Base-by-base conservation (phyloP, 1,140 invertebrate species). In the Maconellicoccus hirsutus region DNA sequence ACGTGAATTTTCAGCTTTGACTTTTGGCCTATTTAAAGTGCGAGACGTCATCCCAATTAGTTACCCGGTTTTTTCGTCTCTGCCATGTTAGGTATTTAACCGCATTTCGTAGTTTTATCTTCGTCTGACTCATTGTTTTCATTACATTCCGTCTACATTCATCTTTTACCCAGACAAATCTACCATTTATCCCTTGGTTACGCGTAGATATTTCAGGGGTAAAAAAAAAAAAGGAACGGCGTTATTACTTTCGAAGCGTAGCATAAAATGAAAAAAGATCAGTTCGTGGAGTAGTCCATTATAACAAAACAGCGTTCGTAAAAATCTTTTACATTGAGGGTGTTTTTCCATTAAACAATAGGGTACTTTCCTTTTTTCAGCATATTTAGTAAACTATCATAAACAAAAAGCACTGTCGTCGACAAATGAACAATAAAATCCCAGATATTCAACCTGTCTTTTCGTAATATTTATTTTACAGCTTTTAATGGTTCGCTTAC, bases 401-500 rank as follows among this genome's bases (percentile, higher is more conserved):
- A 66, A 66, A 66, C 61, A 66, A 66, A 66, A 66, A 19, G 10
- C 19, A 25, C 61, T 66, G 61, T 26, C 61, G 61, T 66, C 61
- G 21, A 66, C 61, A 66, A 66, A 66, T 66, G 61, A 66, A 66
- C 61, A 66, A 66, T 66, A 66, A 66, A 66, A 66, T 66, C 61
- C 61, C 61, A 66, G 61, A 66, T 66, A 66, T 66, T 66, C 25
- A 25, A 66, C 61, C 61, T 66, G 61, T 23, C 61, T 66, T 22
- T 26, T 25, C 21, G 61, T 25, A 25, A 66, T 66, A 66, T 66
- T 66, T 66, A 66, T 66, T 66, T 66, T 66, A 66, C 61, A 25
- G 19, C 61, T 66, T 66, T 66, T 66, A 66, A 66, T 66, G 61
- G 61, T 66, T 8, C 61, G 61, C 25, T 66, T 66, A 52, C 42